Percentiles rank a stretch among this genome's conserved stretches.
phyloP scores from a whole-genome alignment of 2,888 invertebrate species.

The Agrotis ipsilon region DNA sequence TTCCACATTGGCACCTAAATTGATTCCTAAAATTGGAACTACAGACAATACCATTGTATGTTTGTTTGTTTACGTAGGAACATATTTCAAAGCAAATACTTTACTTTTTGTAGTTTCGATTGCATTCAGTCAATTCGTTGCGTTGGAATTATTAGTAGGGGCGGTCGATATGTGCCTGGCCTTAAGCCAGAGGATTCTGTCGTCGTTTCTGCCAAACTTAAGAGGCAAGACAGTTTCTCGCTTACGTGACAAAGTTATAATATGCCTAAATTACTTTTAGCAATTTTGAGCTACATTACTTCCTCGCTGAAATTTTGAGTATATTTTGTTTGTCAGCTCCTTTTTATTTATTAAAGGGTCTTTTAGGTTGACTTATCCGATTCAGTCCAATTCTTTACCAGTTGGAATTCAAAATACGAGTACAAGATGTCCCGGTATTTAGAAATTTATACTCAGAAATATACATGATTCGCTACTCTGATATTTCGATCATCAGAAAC shows the following conservation, averaged over 20 bases:
- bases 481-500: no score
- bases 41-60: conserved; percentile 7
- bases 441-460: no score
- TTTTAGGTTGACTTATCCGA: background rate
- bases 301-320: conserved; percentile 17
- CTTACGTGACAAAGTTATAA: conserved; percentile 61
- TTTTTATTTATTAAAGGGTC: background rate
- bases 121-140: conserved; percentile 68
- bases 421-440: no score
- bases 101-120: conserved; percentile 38
- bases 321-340: conserved; percentile 1
- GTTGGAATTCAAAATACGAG: no score
- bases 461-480: no score
- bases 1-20: conserved; percentile 7
- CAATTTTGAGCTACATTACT: conserved; percentile 39
- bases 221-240: conserved; percentile 61
- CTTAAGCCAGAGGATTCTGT: conserved; percentile 71
- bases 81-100: conserved; percentile 34
- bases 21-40: conserved; percentile 29
- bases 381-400: no score
- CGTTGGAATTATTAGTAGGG: conserved; percentile 63
- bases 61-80: conserved; percentile 28
- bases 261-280: conserved; percentile 61
- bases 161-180: conserved; percentile 80
- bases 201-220: conserved; percentile 61